A percentile compares a stretch with the other conserved stretches of the same genome.
These are phyloP conservation scores for Nycticebus coucang DNA, from an alignment of 2,113 vertebrate genomes.

Conservation along the genomic window DNA sequence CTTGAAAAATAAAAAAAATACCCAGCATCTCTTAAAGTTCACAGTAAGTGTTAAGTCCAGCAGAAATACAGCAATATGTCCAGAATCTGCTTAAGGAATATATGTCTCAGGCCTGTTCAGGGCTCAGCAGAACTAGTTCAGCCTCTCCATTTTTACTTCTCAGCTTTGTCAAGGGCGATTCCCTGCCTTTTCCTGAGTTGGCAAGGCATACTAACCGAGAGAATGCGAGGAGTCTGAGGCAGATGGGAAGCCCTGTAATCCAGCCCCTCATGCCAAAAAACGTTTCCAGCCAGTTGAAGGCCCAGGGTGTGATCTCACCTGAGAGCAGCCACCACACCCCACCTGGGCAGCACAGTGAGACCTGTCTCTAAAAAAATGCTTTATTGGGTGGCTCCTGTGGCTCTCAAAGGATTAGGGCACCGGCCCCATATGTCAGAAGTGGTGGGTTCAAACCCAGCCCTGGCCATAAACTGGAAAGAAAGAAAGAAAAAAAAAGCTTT, in stretches of 20 bases:
- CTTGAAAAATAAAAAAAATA: rapidly evolving
- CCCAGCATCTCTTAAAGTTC: rapidly evolving
- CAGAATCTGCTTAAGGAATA: rapidly evolving
- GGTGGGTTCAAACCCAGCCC: too few relatives aligned
- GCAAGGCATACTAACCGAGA: rapidly evolving
- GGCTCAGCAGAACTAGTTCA: rapidly evolving
- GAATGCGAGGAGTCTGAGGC: rapidly evolving
- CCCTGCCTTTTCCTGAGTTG: rapidly evolving
- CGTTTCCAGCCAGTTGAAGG: neutral
- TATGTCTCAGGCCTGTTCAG: rapidly evolving
- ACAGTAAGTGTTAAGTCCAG: rapidly evolving
- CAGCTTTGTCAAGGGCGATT: rapidly evolving
- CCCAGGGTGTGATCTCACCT: too few relatives aligned
- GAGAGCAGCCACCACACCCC: too few relatives aligned
- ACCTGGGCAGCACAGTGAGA: too few relatives aligned
- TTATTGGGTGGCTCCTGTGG: too few relatives aligned
- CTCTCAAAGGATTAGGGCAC: too few relatives aligned
- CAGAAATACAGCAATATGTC: rapidly evolving
- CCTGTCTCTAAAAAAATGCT: too few relatives aligned
- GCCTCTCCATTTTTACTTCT: rapidly evolving
- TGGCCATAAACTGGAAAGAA: too few relatives aligned
- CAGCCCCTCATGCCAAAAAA: neutral
- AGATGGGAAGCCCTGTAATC: neutral
- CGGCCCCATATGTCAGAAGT: too few relatives aligned
- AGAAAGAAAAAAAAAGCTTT: neutral